phyloP scores from a whole-genome alignment of 1,140 invertebrate genomes.

The Prorops nasuta region DNA sequence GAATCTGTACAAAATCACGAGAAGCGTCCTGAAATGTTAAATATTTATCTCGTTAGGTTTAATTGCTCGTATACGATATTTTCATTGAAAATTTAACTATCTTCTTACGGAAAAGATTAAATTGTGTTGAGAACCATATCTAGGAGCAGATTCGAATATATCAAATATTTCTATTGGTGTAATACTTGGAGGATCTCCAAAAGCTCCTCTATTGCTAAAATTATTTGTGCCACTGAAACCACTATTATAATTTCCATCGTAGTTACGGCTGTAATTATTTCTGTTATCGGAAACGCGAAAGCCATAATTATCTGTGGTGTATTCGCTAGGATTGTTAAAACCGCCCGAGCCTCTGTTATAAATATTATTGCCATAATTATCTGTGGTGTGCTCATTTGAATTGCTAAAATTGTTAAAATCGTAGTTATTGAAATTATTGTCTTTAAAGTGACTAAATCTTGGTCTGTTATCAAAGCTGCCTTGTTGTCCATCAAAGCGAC shows the following conservation, averaged over 20 bases:
- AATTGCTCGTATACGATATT: constrained; percentile 1
- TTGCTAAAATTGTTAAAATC: constrained; percentile 24
- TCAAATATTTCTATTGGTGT: constrained; percentile 62
- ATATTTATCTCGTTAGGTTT: constrained; percentile 1
- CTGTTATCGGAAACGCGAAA: not conserved
- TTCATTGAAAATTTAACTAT: constrained; percentile 17
- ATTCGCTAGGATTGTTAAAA: constrained; percentile 6
- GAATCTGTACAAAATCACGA: constrained; percentile 61
- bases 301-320: constrained; percentile 7
- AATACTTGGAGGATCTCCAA: constrained; percentile 25
- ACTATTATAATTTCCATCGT: no score
- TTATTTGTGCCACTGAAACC: constrained; percentile 9
- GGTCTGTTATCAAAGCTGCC: constrained; percentile 20
- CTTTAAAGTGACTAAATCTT: constrained; percentile 23
- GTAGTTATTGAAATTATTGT: constrained; percentile 23
- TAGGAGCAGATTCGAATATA: constrained; percentile 69
- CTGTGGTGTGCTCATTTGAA: constrained; percentile 30
- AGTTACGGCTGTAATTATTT: no score
- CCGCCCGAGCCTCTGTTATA: constrained; percentile 20
- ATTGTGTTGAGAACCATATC: constrained; percentile 67
- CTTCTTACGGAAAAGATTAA: constrained; percentile 66
- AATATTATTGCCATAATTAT: constrained; percentile 27
- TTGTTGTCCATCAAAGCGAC: constrained; percentile 20
- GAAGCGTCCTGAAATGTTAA: constrained; percentile 69
- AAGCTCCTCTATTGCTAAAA: constrained; percentile 7